Evolutionary conservation across 1,140 invertebrate species (phyloP).

Genomic region (Lepidotrigona ventralis): DNA sequence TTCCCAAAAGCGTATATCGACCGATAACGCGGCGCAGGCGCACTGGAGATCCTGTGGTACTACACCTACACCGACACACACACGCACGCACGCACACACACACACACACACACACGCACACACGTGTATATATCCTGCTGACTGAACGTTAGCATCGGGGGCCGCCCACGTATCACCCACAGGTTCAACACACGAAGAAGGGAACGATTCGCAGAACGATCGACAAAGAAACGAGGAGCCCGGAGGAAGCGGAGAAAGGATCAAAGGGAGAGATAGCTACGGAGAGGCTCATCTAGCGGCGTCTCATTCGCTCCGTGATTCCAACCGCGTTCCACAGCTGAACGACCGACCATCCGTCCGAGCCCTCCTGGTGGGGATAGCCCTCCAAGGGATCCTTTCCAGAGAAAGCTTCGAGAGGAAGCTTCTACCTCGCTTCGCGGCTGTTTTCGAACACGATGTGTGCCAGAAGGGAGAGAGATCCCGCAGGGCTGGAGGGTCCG

Average conservation of each 20-base stretch:
- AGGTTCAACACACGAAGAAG: constrained; percentile 38
- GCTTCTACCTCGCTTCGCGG: constrained; percentile 4
- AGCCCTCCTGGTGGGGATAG: constrained; percentile 41
- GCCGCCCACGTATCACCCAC: constrained; percentile 63
- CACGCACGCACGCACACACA: neutral
- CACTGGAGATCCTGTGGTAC: constrained; percentile 37
- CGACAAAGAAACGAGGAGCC: constrained; percentile 43
- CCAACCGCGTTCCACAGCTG: constrained; percentile 41
- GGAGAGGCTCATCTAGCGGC: constrained; percentile 37
- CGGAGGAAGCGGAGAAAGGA: constrained; percentile 43
- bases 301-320: constrained; percentile 60
- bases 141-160: constrained; percentile 35
- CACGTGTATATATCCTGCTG: neutral
- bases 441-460: constrained; percentile 30
- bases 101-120: too few relatives aligned
- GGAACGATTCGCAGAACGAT: constrained; percentile 57
- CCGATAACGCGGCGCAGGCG: constrained; percentile 61
- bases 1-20: constrained; percentile 66
- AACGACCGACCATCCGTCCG: constrained; percentile 42
- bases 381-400: constrained; percentile 31
- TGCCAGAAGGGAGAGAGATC: constrained; percentile 12
- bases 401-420: constrained; percentile 49
- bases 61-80: too few relatives aligned
- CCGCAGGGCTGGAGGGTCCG: neutral
- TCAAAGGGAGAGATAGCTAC: constrained; percentile 34